Conservation (phyloP, 1,140 invertebrate genomes). For the Heliconius himera region DNA sequence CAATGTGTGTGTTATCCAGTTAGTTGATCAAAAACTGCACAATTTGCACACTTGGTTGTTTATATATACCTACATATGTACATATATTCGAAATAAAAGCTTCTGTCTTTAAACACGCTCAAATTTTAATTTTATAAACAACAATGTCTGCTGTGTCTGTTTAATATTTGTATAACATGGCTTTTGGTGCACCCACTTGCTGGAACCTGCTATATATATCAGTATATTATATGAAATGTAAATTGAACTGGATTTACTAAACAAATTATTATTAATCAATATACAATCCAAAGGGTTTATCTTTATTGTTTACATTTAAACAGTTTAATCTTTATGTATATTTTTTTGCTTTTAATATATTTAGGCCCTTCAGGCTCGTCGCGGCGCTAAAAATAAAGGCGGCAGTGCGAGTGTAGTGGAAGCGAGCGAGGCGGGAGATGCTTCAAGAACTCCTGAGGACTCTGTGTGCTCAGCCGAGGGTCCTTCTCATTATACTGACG, state of each 20-base stretch:
- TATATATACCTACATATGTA: neutral
- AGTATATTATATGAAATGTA: neutral
- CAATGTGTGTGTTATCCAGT: neutral
- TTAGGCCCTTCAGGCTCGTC: conserved; percentile 83
- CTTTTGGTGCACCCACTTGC: conserved; percentile 27
- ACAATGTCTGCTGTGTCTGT: conserved; percentile 6
- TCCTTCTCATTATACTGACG: conserved; percentile 81
- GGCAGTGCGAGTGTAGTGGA: conserved; percentile 81
- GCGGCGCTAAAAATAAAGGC: conserved; percentile 79
- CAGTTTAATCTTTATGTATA: neutral
- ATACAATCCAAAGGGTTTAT: neutral
- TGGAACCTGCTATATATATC: conserved; percentile 18
- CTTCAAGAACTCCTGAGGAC: conserved; percentile 86
- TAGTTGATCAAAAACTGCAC: neutral
- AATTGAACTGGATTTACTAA: neutral
- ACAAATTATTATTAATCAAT: neutral
- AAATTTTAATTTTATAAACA: conserved; percentile 1
- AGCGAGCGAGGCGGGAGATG: conserved; percentile 85
- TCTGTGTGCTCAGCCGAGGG: conserved; percentile 90
- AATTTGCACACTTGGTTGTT: conserved; percentile 1
- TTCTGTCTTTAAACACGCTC: conserved; percentile 21
- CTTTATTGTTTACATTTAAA: neutral
- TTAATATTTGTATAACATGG: conserved; percentile 23
- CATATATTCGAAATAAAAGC: conserved; percentile 18
- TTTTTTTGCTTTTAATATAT: neutral